Percentiles rank a stretch among this genome's conserved stretches.
Evolutionary conservation across 2,888 invertebrate species (phyloP).

Genomic region (Anthophora plumipes): DNA sequence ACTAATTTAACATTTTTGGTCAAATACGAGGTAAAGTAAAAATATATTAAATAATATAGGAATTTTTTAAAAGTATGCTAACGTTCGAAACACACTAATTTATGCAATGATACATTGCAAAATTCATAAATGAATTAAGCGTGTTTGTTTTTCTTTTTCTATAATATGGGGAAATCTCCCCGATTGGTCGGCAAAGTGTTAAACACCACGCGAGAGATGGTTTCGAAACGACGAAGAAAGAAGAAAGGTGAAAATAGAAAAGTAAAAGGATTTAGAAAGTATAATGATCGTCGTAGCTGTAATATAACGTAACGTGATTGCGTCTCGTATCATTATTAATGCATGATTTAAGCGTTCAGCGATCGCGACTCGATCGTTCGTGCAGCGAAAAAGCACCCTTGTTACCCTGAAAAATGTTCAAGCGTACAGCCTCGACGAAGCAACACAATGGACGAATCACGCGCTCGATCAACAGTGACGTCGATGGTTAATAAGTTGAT

Average conservation of each 20-base stretch:
- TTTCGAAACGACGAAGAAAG: neutral
- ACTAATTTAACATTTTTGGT: too few species aligned
- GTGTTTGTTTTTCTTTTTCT: too few species aligned
- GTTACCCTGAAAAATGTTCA: constrained; percentile 25
- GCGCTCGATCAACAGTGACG: constrained; percentile 52
- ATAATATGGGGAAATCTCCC: too few species aligned
- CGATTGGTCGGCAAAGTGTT: too few species aligned
- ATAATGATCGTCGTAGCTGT: neutral
- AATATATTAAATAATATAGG: too few species aligned
- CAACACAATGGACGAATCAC: constrained; percentile 79
- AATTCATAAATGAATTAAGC: too few species aligned
- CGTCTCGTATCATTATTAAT: neutral
- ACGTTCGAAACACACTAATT: too few species aligned
- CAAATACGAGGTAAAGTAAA: too few species aligned
- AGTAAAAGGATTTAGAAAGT: neutral
- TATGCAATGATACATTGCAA: too few species aligned
- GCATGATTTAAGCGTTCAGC: constrained; percentile 26
- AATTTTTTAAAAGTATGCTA: too few species aligned
- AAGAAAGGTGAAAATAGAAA: neutral
- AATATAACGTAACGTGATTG: constrained; percentile 5
- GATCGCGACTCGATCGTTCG: constrained; percentile 34
- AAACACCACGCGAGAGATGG: too few species aligned
- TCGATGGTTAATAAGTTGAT: constrained; percentile 52
- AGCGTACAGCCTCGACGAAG: constrained; percentile 61
- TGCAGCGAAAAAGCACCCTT: constrained; percentile 30